Percentiles rank a stretch among this genome's conserved stretches.
phyloP scores from a whole-genome alignment of 2,797 vertebrate species.

The Botia almorhae region DNA sequence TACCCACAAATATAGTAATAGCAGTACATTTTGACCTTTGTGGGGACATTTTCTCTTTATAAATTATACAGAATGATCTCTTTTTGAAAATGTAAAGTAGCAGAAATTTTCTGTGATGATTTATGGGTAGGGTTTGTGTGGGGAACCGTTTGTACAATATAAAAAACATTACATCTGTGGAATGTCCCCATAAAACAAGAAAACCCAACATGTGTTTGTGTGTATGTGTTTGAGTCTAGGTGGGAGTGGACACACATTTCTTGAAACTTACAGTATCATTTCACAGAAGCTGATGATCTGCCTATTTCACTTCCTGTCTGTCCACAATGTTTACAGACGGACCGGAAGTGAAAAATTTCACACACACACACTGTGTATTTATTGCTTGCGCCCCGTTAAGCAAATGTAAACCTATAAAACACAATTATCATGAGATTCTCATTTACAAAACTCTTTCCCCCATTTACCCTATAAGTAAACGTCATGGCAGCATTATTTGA shows the following conservation, averaged over 20 bases:
- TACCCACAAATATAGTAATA: no score
- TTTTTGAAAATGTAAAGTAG: no score
- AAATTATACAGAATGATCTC: no score
- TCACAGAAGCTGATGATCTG: not conserved
- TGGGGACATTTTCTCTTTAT: no score
- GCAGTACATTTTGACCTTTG: no score
- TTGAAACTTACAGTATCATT: conserved; percentile 8
- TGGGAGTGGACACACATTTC: not conserved
- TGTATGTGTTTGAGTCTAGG: conserved; percentile 45
- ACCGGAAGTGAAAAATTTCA: conserved; percentile 1
- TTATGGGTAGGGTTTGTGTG: no score
- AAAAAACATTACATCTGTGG: no score
- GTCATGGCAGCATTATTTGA: conserved; percentile 8
- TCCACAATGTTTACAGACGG: conserved; percentile 19
- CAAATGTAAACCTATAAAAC: conserved; percentile 24
- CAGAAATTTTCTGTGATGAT: no score
- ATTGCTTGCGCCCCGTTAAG: not conserved
- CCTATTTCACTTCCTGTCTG: not conserved
- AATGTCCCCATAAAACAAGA: no score
- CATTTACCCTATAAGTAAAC: conserved; percentile 11
- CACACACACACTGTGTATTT: not conserved
- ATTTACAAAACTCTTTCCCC: conserved; percentile 17
- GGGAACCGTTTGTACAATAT: no score
- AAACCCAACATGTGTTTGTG: not conserved
- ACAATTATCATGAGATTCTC: conserved; percentile 12